Evolutionary conservation across 1,140 invertebrate genomes (phyloP), one percentile per base, ranked within the genome.

Genomic region (Littorina saxatilis): DNA sequence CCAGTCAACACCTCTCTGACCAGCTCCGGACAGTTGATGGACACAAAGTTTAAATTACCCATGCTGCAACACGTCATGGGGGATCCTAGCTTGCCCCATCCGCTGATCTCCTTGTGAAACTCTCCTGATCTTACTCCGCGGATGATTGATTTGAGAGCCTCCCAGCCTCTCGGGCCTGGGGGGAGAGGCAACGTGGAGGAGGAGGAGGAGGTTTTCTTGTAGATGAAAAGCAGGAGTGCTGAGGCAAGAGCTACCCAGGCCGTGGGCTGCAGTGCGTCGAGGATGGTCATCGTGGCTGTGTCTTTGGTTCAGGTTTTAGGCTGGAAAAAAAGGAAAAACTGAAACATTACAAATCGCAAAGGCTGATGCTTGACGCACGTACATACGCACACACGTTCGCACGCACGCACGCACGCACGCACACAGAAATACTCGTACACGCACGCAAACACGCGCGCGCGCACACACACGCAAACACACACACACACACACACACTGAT

Each of bases 21-120:
- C 73, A 77, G n/a, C n/a, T 77, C 58, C 1, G 74, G 47, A 11
- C 9, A 37, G 74, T 82, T 82, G 52, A 82, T n/a, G 20, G 73
- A 75, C 73, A 82, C 73, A 40, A 82, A 75, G 9, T 2, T 20
- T 20, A n/a, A 43, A 63, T 15, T 11, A 50, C n/a, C 0, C n/a
- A 29, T 55, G 32, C 27, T 70, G 58, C 76, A 78, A 32, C 52
- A 58, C 39, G 55, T 39, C 5, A 20, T 11, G n/a, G 39, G 61
- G 20, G 13, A 9, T 5, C 47, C 72, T 55, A n/a, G 27, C 17
- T 17, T 20, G 15, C 50, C 80, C 73, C 79, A 80, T 15, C 15
- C 58, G 11, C 0, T 5, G 9, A 23, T 50, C 35, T 72, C 68
- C 79, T 39, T 47, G 50, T 80, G 79, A 29, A 80, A 72, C 7